phyloP scores from a whole-genome alignment of 2,113 vertebrate genomes.

The Cyanoderma ruficeps region DNA sequence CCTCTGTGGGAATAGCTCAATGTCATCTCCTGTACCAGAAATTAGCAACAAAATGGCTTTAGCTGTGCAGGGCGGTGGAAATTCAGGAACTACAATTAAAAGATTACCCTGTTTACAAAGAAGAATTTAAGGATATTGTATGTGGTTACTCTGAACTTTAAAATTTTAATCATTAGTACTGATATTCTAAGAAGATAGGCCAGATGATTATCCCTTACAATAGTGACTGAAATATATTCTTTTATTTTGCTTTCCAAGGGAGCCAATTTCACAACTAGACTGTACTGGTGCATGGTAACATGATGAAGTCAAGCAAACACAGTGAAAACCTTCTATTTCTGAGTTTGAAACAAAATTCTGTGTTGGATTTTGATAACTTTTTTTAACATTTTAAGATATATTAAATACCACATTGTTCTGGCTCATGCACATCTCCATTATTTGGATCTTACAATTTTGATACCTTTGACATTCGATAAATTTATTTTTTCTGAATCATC shows the following conservation, averaged over 20 bases:
- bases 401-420: neutral
- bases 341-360: neutral
- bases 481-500: constrained; percentile 2
- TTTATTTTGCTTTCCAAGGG: neutral
- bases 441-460: constrained; percentile 1
- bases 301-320: neutral
- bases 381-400: neutral
- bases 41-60: neutral
- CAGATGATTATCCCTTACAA: neutral
- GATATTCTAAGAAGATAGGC: neutral
- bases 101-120: neutral
- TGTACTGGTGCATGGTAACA: neutral
- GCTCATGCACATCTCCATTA: neutral
- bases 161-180: neutral
- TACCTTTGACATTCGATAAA: neutral
- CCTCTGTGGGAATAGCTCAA: neutral
- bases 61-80: neutral
- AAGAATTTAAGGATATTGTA: neutral
- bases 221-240: neutral
- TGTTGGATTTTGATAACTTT: neutral
- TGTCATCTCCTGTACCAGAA: neutral
- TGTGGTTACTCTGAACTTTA: neutral
- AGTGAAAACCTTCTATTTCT: neutral
- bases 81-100: neutral
- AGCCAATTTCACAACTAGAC: neutral